Percentiles rank a stretch among this genome's conserved stretches.
Evolutionary conservation across 1,140 invertebrate species (phyloP).

Genomic region (Meteorus sp.): DNA sequence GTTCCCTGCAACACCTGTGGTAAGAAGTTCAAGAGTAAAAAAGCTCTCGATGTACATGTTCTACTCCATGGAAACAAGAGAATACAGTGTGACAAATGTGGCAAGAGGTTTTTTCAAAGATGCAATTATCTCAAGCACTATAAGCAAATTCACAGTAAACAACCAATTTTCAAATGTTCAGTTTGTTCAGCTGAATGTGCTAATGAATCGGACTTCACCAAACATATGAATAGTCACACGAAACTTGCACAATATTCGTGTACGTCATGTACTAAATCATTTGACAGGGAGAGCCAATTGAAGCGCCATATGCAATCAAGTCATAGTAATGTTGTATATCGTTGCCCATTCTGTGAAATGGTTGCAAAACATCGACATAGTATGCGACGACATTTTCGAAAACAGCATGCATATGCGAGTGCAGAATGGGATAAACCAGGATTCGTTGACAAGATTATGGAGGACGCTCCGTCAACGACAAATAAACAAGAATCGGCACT

Average conservation of each 20-base stretch:
- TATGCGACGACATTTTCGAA: conserved; percentile 54
- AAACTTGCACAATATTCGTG: conserved; percentile 30
- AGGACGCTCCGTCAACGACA: conserved; percentile 22
- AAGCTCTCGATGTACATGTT: conserved; percentile 56
- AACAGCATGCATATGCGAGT: conserved; percentile 45
- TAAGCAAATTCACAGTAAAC: conserved; percentile 51
- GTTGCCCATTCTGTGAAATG: conserved; percentile 54
- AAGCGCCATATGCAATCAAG: conserved; percentile 50
- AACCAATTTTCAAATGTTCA: conserved; percentile 39
- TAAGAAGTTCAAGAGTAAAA: conserved; percentile 58
- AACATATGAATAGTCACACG: conserved; percentile 29
- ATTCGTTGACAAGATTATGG: conserved; percentile 30
- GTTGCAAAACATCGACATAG: conserved; percentile 48
- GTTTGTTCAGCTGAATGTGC: conserved; percentile 33
- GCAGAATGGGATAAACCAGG: conserved; percentile 36
- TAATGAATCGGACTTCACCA: conserved; percentile 26
- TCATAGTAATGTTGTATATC: conserved; percentile 56
- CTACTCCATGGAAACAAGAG: conserved; percentile 43
- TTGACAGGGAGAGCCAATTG: conserved; percentile 54
- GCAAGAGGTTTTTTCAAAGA: conserved; percentile 56
- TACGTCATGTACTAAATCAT: conserved; percentile 51
- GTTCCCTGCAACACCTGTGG: conserved; percentile 55
- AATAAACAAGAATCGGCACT: background rate
- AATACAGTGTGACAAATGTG: conserved; percentile 57
- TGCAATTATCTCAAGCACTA: conserved; percentile 48